Evolutionary conservation across 1,140 invertebrate species (phyloP).

Genomic region (Pantala flavescens): DNA sequence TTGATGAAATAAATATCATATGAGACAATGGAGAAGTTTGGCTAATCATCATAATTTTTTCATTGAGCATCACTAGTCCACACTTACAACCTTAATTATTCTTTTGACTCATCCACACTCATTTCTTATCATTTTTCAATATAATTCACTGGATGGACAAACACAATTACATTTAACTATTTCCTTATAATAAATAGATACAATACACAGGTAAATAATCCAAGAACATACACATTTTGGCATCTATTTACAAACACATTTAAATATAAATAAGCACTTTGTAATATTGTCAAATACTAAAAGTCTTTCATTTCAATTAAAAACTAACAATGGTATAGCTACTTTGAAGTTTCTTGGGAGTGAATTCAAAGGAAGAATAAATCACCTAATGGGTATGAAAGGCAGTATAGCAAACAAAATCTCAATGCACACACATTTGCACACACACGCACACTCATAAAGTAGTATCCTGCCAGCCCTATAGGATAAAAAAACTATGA

Average conservation of each 20-base stretch:
- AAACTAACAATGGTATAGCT: not conserved
- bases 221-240: not conserved
- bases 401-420: not conserved
- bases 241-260: not conserved
- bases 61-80: constrained; percentile 4
- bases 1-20: constrained; percentile 6
- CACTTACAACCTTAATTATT: not conserved
- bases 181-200: constrained; percentile 9
- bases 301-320: constrained; percentile 4
- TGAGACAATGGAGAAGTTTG: not conserved
- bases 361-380: not conserved
- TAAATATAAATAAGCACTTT: constrained; percentile 8
- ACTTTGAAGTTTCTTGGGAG: not conserved
- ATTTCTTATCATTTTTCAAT: not conserved
- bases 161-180: constrained; percentile 5
- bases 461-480: too few relatives aligned
- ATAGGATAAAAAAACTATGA: too few relatives aligned
- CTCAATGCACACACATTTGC: too few relatives aligned
- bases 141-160: constrained; percentile 6
- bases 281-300: constrained; percentile 11
- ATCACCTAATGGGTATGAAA: not conserved
- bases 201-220: not conserved
- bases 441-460: too few relatives aligned
- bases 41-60: not conserved
- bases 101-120: constrained; percentile 5